Evolutionary conservation across 2,888 invertebrate species (phyloP), one percentile per base, ranked within the genome.

Genomic region (Xanthorhoe spadicearia): DNA sequence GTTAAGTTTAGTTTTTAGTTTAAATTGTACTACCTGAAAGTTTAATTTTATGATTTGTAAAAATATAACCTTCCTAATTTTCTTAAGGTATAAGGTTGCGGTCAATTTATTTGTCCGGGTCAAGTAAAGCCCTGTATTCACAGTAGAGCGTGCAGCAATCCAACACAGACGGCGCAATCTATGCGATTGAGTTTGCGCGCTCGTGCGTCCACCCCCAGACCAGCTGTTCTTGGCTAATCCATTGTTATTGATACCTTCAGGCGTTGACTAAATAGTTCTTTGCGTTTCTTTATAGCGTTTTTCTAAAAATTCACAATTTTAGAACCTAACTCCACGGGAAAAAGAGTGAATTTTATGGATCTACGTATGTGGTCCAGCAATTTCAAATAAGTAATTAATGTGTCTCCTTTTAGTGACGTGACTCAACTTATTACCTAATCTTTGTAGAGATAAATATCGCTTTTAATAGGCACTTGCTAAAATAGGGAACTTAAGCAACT

Each of bases 121-220:
- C 10, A 43, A 43, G n/a, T 43, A 43, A 32, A 32, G 3, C 7
- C 32, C 7, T 7, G 32, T 32, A 32, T 32, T 32, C 48, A 48
- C 17, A 17, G 13, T 23, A 23, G 23, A 23, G 2, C 15, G 35
- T 66, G 52, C 57, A 38, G 51, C 66, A 66, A 49, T 48, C 52
- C 43, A 35, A 71, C 72, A 52, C 70, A 64, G 73, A 71, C 72
- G 69, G 72, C 64, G 74, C 76, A 74, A 78, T 76, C 77, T 72
- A 86, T 77, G 68, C 83, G 80, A 90, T 92, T 92, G 87, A 90
- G 90, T 87, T 87, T 83, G 86, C 71, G 82, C 88, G 85, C 75
- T 83, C 91, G 87, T 90, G 89, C 90, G 85, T 77, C 72, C 18
- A 61, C 78, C 74, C 73, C 68, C 72, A 68, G 78, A 70, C 74